Base-by-base conservation (phyloP, 2,888 invertebrate species). In the Heliconius ethilla region DNA sequence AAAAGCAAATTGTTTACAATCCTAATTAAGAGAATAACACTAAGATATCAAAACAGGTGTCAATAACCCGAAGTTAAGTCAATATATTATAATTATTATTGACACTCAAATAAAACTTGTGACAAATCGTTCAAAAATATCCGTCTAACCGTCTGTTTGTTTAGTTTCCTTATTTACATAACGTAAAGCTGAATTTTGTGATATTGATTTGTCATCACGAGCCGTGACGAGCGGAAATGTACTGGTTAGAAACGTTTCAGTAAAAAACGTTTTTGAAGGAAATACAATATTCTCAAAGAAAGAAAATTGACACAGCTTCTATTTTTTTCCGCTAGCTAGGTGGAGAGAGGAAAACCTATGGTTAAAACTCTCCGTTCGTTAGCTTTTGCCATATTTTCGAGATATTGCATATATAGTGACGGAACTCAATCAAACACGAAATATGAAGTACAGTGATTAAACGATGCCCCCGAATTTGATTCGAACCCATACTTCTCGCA, bases 101-200 rank as follows among this genome's bases (percentile, higher is more conserved):
- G 51, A 69, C 51, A 9, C 10, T 55, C 37, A 63, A 65, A 65
- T 63, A 65, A 72, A 27, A 51, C 55, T 13, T 63, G 55, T 76
- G 72, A 76, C 76, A 72, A 70, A 72, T 72, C 45, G 33, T 59
- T n/a, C 59, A 59, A 59, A 45, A 72, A 76, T 45, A 66, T 45
- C 55, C n/a, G 15, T 45, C 33, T 33, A 55, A 33, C 62, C 15
- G n/a, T 62, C 15, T 62, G 62, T 70, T 62, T 76, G 70, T 37
- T 70, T 76, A 11, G 27, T 72, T 76, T 72, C 76, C 76, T 76
- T 72, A 76, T 76, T 76, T 70, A 76, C 63, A 63, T 70, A 63
- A 51, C 27, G 62, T 37, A 62, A 63, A 69, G 13, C 45, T 51
- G 63, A 70, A 76, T 72, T 70, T 65, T 25, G 29, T 72, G 72